Evolutionary conservation across 2,888 invertebrate genomes (phyloP), one percentile per base, ranked within the genome.

Genomic region (Ochlodes sylvanus): DNA sequence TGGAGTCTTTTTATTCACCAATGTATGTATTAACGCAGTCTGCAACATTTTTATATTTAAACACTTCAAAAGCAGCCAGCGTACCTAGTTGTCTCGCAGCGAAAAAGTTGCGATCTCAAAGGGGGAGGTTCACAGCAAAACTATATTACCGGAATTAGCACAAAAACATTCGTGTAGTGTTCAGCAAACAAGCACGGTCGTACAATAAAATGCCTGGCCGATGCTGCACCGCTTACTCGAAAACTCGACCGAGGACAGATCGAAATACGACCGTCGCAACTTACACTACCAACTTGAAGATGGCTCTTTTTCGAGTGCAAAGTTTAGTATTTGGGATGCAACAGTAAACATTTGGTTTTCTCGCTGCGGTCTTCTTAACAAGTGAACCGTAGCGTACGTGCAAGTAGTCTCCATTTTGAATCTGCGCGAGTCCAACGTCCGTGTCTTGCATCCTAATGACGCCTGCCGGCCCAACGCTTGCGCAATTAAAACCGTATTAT

Each of bases 401-500:
- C 75, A 77, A 76, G 79, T 71, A 75, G 74, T 82, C 82, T 86
- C 84, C 82, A 82, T 84, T 85, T 80, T 69, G 77, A 83, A 84
- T 80, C 85, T 77, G 79, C 77, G 77, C 81, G 74, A 77, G 83
- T 80, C 77, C 73, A 74, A 70, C 63, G 76, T 68, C 75, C 80
- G 84, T 81, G 71, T 58, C 76, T 76, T 71, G 88, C 87, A 89
- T 89, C 81, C 79, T 82, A 89, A 89, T 86, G 82, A 74, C 70
- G 71, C 71, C n/a, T 72, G 75, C 73, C 78, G 27, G 17, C 52
- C 15, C 14, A 32, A 14, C 79, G 78, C 83, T 82, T 78, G 85
- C 81, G 82, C 85, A 90, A 90, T 90, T 89, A 89, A 89, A 89
- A 86, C 81, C 81, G 85, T 87, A 88, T 88, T 87, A 87, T 87